Base-by-base conservation (phyloP, 2,888 invertebrate genomes). In the Octonoba sinensis region DNA sequence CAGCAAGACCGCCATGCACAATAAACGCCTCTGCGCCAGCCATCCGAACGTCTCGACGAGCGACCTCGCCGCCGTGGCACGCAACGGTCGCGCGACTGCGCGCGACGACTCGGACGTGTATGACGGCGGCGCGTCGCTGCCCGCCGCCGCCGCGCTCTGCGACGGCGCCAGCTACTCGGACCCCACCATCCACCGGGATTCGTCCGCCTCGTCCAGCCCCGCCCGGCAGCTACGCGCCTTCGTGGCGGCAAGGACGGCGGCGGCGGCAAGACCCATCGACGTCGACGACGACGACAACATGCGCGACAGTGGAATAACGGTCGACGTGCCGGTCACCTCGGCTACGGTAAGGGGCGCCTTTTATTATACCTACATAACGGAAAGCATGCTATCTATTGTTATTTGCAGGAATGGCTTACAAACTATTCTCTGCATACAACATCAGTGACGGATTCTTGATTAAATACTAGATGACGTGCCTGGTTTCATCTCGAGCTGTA, bases 31-130 rank as follows among this genome's bases (percentile, higher is more conserved):
- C 47, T 82, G 84, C 59, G 77, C 83, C 44, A 85, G 85, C 67
- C 85, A 85, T 57, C 85, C 85, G n/a, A 85, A 85, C 64, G 84
- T 85, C 15, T 85, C 85, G 36, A 81, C 72, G 20, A 84, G 75
- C 46, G 84, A 85, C 69, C 64, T 85, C 46, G 84, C 79, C 22
- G 81, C 79, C 20, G 77, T 79, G 64, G 77, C 74, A n/a, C 47
- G 57, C 13, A 36, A 56, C 47, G 66, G 66, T n/a, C 18, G 62
- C 22, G 36, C 46, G 49, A 24, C 59, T 46, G 44, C 78, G 15
- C 27, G 75, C 47, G 65, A 69, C 47, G 67, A 78, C 62, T 36
- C 49, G 20, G 60, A 20, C n/a, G 70, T 51, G 2, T 20, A 22
- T n/a, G 16, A 60, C 8, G 27, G 54, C 18, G 51, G 74, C 13